Percentiles rank a stretch among this genome's conserved stretches.
Evolutionary conservation across 2,113 vertebrate species (phyloP).

Genomic region (Vanacampus margaritifer): DNA sequence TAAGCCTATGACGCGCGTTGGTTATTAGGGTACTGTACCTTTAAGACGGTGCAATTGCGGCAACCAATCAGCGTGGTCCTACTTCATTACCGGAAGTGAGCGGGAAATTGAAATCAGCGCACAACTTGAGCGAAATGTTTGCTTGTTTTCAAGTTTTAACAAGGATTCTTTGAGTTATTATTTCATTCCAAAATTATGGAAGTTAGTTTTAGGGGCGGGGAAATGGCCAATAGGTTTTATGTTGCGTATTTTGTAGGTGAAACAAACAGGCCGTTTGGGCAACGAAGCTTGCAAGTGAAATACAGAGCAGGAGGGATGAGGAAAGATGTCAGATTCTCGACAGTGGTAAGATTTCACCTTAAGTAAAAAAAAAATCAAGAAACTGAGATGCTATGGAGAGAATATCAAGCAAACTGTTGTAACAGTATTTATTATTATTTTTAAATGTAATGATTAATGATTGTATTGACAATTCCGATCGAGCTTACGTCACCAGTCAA

Average conservation of each 20-base stretch:
- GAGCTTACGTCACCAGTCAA: no score
- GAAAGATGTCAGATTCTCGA: not conserved
- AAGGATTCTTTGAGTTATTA: not conserved
- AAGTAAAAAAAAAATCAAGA: no score
- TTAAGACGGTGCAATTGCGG: not conserved
- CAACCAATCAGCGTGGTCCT: not conserved
- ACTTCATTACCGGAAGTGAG: not conserved
- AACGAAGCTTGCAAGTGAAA: not conserved
- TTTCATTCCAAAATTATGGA: no score
- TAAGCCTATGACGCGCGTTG: no score
- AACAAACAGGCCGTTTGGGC: not conserved
- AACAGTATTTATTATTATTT: no score
- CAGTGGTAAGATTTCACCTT: not conserved
- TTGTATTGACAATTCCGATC: no score
- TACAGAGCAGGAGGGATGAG: not conserved
- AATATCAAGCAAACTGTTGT: not conserved
- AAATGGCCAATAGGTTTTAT: not conserved
- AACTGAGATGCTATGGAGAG: not conserved
- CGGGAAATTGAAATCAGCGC: not conserved
- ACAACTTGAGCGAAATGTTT: no score
- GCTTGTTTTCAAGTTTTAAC: not conserved
- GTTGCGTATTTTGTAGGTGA: not conserved
- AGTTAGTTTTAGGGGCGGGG: not conserved
- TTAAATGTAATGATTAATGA: no score
- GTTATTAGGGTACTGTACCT: not conserved